Conservation (phyloP, 2,888 invertebrate genomes). For the Physocephala rufipes region DNA sequence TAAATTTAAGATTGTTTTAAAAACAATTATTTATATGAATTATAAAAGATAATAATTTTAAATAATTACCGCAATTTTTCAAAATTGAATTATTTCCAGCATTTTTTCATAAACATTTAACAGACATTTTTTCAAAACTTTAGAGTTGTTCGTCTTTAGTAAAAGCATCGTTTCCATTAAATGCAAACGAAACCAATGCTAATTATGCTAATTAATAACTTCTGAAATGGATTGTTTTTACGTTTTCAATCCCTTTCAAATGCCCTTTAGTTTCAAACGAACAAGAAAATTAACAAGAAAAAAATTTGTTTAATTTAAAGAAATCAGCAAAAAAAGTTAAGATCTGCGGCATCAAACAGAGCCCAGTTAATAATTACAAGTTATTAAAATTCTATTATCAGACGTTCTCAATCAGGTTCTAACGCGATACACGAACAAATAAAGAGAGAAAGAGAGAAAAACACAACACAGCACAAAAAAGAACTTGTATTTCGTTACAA, state of each 20-base stretch:
- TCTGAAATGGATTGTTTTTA: too few relatives aligned
- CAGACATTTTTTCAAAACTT: neutral
- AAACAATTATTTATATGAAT: neutral
- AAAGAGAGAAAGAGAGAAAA: neutral
- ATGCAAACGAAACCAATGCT: too few relatives aligned
- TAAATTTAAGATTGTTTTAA: neutral
- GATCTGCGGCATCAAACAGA: neutral
- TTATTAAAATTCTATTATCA: neutral
- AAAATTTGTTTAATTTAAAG: neutral
- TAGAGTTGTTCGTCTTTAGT: too few relatives aligned
- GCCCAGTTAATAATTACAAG: neutral
- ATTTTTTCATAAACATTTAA: neutral
- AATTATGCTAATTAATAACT: too few relatives aligned
- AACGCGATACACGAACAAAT: neutral
- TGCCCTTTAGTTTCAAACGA: neutral
- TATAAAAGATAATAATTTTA: conserved; percentile 8
- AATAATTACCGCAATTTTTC: neutral
- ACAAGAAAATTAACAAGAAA: neutral
- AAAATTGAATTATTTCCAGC: neutral
- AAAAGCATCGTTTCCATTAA: too few relatives aligned
- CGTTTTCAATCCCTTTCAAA: too few relatives aligned
- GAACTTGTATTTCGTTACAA: conserved; percentile 44
- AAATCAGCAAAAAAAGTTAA: neutral
- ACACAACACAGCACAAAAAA: neutral
- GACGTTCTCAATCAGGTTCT: too few relatives aligned